Evolutionary conservation across 64 coral and sea anemone genomes (phyloP).

Genomic region (Porites australiensis): DNA sequence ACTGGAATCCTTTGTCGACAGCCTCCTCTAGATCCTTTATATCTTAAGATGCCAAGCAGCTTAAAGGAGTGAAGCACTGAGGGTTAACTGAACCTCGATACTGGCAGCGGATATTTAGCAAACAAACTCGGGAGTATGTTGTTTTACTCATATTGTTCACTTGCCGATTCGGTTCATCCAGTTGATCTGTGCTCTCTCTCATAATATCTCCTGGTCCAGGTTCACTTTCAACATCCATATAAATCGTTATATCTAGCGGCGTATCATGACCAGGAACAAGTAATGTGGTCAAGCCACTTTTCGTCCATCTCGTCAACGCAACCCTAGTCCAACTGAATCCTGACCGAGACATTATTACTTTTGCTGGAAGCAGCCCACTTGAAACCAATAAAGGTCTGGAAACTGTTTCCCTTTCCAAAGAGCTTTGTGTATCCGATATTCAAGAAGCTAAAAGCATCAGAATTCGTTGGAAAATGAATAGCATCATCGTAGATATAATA

Average conservation of each 20-base stretch:
- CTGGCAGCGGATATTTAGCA: not conserved
- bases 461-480: not conserved
- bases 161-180: not conserved
- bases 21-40: conserved; percentile 5
- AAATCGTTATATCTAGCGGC: too few relatives aligned
- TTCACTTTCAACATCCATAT: too few relatives aligned
- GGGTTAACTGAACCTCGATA: not conserved
- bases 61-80: not conserved
- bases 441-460: not conserved
- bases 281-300: too few relatives aligned
- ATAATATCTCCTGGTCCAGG: too few relatives aligned
- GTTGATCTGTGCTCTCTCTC: not conserved
- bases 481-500: not conserved
- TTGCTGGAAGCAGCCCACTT: not conserved
- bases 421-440: conserved; percentile 3
- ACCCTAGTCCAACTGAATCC: conserved; percentile 1
- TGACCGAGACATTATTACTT: not conserved
- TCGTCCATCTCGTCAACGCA: too few relatives aligned
- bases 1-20: too few relatives aligned
- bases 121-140: not conserved
- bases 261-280: too few relatives aligned
- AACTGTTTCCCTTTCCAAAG: not conserved
- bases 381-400: conserved; percentile 1
- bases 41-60: not conserved
- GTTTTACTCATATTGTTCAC: not conserved